Conservation (phyloP, 2,888 invertebrate genomes). For the Calameuta idolon region DNA sequence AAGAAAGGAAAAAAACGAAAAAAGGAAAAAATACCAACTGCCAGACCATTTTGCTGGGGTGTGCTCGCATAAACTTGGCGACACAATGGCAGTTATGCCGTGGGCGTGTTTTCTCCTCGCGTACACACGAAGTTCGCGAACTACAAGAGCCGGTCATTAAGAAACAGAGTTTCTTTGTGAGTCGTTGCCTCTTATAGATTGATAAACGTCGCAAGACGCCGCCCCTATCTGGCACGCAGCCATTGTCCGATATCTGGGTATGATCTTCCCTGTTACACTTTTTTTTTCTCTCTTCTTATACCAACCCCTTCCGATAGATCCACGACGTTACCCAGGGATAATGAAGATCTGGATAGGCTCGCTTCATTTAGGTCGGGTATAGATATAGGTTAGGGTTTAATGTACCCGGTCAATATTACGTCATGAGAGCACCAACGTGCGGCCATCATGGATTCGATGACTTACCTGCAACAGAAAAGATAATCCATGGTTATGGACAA, state of each 20-base stretch:
- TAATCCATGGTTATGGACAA: constrained; percentile 12
- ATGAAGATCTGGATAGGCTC: neutral
- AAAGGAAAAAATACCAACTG: neutral
- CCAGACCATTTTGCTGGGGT: neutral
- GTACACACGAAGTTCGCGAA: neutral
- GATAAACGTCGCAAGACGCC: constrained; percentile 43
- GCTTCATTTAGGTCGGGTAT: neutral
- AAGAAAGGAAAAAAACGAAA: neutral
- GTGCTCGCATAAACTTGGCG: constrained; percentile 16
- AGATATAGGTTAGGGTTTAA: neutral
- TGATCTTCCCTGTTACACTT: constrained; percentile 30
- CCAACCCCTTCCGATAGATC: neutral
- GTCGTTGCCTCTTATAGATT: constrained; percentile 37
- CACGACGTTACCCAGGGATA: neutral
- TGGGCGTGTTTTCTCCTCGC: constrained; percentile 17
- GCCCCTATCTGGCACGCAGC: constrained; percentile 54
- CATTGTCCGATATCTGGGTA: constrained; percentile 49
- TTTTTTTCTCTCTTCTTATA: neutral
- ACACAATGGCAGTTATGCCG: constrained; percentile 21
- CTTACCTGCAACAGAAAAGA: constrained; percentile 54
- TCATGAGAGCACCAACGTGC: neutral
- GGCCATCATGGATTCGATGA: constrained; percentile 19
- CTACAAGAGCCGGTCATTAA: constrained; percentile 36
- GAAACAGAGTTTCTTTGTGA: constrained; percentile 39
- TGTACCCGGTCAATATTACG: neutral